Conservation (phyloP, 2,113 vertebrate genomes). For the Odocoileus hemionus region DNA sequence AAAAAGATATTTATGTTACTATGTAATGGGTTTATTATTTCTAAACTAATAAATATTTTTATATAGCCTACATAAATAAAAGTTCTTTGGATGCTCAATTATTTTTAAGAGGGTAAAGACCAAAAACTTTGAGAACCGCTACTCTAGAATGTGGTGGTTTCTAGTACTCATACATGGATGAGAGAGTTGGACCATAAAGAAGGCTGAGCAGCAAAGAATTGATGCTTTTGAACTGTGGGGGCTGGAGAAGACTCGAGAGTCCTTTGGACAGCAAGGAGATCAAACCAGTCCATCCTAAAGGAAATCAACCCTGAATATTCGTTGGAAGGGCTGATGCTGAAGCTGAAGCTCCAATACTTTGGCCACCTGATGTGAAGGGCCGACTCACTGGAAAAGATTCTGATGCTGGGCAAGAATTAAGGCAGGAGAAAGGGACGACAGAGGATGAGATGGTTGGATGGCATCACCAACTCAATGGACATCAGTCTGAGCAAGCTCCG, state of each 20-base stretch:
- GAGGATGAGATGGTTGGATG: background rate
- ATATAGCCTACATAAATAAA: background rate
- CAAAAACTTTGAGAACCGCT: background rate
- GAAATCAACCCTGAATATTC: background rate
- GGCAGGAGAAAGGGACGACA: background rate
- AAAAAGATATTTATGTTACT: background rate
- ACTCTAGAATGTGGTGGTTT: background rate
- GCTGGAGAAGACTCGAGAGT: background rate
- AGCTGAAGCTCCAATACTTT: background rate
- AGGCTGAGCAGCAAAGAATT: background rate
- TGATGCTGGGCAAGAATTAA: background rate
- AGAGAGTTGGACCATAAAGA: background rate
- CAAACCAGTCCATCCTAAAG: background rate
- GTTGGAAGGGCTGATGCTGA: background rate
- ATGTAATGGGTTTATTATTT: background rate
- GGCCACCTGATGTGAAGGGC: background rate
- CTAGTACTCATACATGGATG: background rate
- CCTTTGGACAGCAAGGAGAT: background rate
- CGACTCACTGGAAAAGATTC: background rate
- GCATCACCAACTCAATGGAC: background rate
- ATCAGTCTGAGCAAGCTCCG: rapidly evolving
- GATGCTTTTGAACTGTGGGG: background rate
- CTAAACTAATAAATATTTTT: background rate
- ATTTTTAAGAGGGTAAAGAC: background rate
- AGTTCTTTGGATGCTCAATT: background rate